phyloP scores from a whole-genome alignment of 2,797 vertebrate species.

The Dendrocincla fuliginosa region DNA sequence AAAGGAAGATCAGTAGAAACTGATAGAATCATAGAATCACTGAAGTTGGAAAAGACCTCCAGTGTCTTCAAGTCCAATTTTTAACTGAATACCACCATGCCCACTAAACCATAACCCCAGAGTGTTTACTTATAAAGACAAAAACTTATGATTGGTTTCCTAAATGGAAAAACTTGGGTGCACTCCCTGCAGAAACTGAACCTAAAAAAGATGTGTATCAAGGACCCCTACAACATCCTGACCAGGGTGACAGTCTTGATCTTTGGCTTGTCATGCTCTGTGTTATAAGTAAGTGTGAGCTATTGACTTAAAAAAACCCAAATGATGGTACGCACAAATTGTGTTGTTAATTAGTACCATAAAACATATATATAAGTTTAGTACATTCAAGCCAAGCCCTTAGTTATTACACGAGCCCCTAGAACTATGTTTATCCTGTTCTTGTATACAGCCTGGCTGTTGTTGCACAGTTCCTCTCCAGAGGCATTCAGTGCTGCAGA shows the following conservation, averaged over 20 bases:
- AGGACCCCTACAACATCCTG: background rate
- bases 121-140: background rate
- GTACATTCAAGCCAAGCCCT: background rate
- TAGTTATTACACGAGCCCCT: background rate
- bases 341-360: background rate
- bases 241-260: background rate
- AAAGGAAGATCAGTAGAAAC: background rate
- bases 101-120: background rate
- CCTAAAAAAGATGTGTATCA: background rate
- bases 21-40: background rate
- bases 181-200: background rate
- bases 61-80: background rate
- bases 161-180: background rate
- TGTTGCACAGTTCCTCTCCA: background rate
- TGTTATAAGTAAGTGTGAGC: background rate
- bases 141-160: background rate
- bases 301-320: background rate
- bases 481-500: background rate
- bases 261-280: fast-evolving
- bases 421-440: background rate
- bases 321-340: background rate
- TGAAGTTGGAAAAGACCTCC: background rate
- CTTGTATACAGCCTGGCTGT: background rate
- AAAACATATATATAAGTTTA: background rate
- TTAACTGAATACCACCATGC: background rate